Evolutionary conservation across 2,113 vertebrate species (phyloP), one percentile per base, ranked within the genome.

Genomic region (Apaloderma vittatum): DNA sequence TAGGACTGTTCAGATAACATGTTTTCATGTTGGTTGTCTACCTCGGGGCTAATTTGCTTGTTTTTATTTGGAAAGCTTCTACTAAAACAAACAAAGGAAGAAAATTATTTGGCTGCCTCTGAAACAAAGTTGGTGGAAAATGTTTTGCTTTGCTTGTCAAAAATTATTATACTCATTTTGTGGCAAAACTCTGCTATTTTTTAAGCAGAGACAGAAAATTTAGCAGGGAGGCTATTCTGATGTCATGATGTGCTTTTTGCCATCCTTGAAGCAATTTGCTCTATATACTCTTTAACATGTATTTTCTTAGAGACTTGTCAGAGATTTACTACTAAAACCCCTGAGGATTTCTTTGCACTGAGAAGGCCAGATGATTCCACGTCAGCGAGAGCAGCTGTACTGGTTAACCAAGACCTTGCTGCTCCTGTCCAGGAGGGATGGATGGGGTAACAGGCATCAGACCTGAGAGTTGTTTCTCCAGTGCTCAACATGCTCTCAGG

Each of bases 131-230:
- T 81, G 59, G 63, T 66, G 46, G 63, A 86, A 92, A 94, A 88
- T 48, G 20, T 86, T 95, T 78, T 95, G 55, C 76, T 77, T 87
- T 94, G 86, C 63, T 59, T 97, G 75, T 83, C 91, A 93, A 66
- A 86, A 94, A 30, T 43, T 51, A 70, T 92, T 92, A 73, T 22
- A 66, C 23, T 77, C 75, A 86, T 86, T 90, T 86, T 92, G n/a
- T 75, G 79, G 54, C 71, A 94, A 90, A 83, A 63, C 75, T 74
- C 30, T 88, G 29, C 85, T 70, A 23, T 45, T 76, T 82, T 65
- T 74, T 83, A 32, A 88, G 55, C 59, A 80, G 74, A 90, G 58
- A 52, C 7, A 21, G 51, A 63, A 88, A 67, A 92, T 55, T 77
- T 91, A 89, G 86, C 72, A 92, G 76, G 46, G 63, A 86, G 17